Evolutionary conservation across 2,888 invertebrate genomes (phyloP).

Genomic region (Aleiodes leptofemur): DNA sequence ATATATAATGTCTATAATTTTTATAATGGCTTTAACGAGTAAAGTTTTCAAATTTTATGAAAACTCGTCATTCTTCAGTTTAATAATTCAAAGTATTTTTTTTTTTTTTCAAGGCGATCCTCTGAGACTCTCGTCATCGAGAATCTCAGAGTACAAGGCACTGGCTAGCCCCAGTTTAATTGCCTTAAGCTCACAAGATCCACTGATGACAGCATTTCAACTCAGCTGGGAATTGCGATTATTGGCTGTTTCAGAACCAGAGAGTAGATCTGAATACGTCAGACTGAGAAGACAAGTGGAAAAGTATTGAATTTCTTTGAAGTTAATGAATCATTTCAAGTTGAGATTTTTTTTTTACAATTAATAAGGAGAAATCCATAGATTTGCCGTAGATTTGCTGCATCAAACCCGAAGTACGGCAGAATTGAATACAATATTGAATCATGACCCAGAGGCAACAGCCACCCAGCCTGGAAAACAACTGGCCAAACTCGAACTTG

Average conservation of each 20-base stretch:
- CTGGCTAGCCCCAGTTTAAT: constrained; percentile 95
- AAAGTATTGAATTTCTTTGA: constrained; percentile 71
- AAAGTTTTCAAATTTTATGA: too few relatives aligned
- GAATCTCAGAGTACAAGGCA: constrained; percentile 95
- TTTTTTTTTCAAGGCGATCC: constrained; percentile 77
- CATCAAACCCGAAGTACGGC: constrained; percentile 94
- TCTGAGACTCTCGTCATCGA: constrained; percentile 88
- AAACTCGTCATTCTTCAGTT: too few relatives aligned
- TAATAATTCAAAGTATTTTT: too few relatives aligned
- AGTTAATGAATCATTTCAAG: too few relatives aligned
- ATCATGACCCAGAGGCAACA: constrained; percentile 93
- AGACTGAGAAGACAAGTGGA: constrained; percentile 91
- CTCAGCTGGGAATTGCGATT: constrained; percentile 95
- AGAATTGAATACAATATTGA: constrained; percentile 94
- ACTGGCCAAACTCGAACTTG: constrained; percentile 90
- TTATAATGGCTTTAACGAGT: too few relatives aligned
- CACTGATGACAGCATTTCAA: constrained; percentile 95
- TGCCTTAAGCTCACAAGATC: constrained; percentile 93
- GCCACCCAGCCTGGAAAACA: constrained; percentile 55
- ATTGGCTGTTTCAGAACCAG: constrained; percentile 93
- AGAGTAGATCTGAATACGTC: constrained; percentile 93
- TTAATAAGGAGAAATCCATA: constrained; percentile 41
- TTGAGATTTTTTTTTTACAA: too few relatives aligned
- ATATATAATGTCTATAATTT: too few relatives aligned
- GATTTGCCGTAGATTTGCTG: constrained; percentile 91